Base-by-base conservation (phyloP, 2,888 invertebrate genomes). In the Drosophila vallismaia region DNA sequence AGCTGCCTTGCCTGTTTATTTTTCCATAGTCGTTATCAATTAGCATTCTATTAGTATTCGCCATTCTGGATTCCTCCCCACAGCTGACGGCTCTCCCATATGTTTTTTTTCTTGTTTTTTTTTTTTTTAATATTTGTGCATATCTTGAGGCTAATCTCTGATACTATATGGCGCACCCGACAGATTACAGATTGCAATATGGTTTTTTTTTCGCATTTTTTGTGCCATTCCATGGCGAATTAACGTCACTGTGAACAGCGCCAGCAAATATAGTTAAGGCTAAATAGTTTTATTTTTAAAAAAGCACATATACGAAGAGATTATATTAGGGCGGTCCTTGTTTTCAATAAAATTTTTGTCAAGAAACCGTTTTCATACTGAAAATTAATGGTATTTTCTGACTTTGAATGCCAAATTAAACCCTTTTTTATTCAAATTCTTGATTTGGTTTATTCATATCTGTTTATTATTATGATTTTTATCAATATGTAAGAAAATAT, bases 261-360 rank as follows among this genome's bases (percentile, higher is more conserved):
- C 38, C 60, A 82, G 77, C 82, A 78, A 74, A 74, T 74, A 56
- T 50, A 60, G 48, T 51, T 73, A 60, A 85, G 87, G 82, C 85
- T 81, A 78, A 85, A 87, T 85, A 78, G 87, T 85, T 84, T 83
- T 83, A 87, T 83, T 85, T 81, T 67, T 78, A 84, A 75, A 60
- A 48, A 50, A 40, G 33, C 69, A 54, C 56, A 53, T 40, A 46
- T 36, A 53, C 49, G 49, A 53, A 9, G 38, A 33, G 46, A 33
- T 19, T 29, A 19, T 33, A 33, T 4, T 26, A 24, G 6, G 6
- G 36, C 2, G 36, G 36, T 12, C 36, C 36, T n/a, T 5, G 36
- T 36, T 36, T 4, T 19, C 19, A 19, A 19, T 19, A 19, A 19
- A 19, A 1, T 19, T 1, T 19, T 19, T 19, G 19, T 19, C 19